These are phyloP conservation scores for Parnassius orleans DNA, from an alignment of 2,888 invertebrate genomes.

Conservation along the genomic window DNA sequence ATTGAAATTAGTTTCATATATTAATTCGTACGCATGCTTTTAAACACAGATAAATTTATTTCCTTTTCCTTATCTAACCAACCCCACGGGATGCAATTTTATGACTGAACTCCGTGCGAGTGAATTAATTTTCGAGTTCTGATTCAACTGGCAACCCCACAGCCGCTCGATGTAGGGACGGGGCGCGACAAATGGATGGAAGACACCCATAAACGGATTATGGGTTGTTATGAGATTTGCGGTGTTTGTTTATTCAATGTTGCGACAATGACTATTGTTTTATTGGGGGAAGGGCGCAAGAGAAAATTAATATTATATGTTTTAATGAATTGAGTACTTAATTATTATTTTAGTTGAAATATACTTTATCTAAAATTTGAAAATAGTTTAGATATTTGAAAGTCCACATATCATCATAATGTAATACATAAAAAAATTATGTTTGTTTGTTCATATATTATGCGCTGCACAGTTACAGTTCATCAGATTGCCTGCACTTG, in stretches of 20 bases:
- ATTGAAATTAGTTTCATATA: not conserved
- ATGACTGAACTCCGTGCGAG: conserved; percentile 18
- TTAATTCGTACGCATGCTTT: conserved; percentile 5
- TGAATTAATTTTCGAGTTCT: conserved; percentile 25
- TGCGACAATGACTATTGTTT: conserved; percentile 28
- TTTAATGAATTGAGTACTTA: not conserved
- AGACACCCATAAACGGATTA: conserved; percentile 24
- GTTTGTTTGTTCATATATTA: too few relatives aligned
- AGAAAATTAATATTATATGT: not conserved
- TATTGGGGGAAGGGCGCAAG: conserved; percentile 16
- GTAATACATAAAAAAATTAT: too few relatives aligned
- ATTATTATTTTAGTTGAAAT: too few relatives aligned
- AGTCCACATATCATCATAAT: too few relatives aligned
- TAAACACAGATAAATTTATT: conserved; percentile 17
- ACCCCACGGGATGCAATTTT: conserved; percentile 14
- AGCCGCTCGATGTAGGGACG: conserved; percentile 1
- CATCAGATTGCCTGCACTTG: too few relatives aligned
- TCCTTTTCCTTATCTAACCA: conserved; percentile 12
- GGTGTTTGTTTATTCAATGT: conserved; percentile 26
- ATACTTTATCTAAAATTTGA: too few relatives aligned
- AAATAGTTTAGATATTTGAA: too few relatives aligned
- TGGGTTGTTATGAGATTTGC: conserved; percentile 25
- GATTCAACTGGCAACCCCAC: conserved; percentile 11
- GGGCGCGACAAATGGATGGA: conserved; percentile 4
- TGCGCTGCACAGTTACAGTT: too few relatives aligned